Evolutionary conservation across 2,113 vertebrate species (phyloP).

Genomic region (Apteryx owenii): DNA sequence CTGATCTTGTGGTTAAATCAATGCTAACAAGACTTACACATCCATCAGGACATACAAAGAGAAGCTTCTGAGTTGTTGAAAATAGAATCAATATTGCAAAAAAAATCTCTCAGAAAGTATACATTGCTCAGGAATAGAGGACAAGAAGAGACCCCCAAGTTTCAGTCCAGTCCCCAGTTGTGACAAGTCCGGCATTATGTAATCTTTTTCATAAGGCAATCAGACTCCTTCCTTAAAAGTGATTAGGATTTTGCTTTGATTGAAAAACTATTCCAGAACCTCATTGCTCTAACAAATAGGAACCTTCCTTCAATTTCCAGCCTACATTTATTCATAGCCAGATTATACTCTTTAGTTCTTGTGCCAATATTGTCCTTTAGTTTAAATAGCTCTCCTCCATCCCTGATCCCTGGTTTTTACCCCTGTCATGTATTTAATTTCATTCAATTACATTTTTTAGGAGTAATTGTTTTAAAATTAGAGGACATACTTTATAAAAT

Average conservation of each 20-base stretch:
- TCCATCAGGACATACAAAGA: neutral
- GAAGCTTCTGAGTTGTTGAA: neutral
- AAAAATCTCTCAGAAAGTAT: neutral
- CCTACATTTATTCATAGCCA: conserved; percentile 27
- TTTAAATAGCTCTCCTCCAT: conserved; percentile 33
- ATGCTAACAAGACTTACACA: neutral
- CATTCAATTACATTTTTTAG: conserved; percentile 47
- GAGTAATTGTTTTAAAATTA: conserved; percentile 54
- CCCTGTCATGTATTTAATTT: conserved; percentile 46
- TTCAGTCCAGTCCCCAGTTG: neutral
- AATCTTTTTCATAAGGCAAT: neutral
- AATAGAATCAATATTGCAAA: neutral
- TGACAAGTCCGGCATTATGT: neutral
- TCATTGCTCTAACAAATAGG: neutral
- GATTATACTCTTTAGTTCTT: conserved; percentile 33
- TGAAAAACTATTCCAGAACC: neutral
- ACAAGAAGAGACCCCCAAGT: neutral
- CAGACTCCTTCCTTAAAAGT: neutral
- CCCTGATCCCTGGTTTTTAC: conserved; percentile 38
- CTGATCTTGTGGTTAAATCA: neutral
- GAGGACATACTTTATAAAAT: conserved; percentile 27
- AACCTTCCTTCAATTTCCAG: conserved; percentile 5
- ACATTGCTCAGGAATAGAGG: accelerated
- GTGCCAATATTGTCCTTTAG: conserved; percentile 52
- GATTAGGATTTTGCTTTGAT: neutral